These are phyloP conservation scores for Cancer borealis DNA, from an alignment of 2,888 invertebrate species.

Conservation along the genomic window DNA sequence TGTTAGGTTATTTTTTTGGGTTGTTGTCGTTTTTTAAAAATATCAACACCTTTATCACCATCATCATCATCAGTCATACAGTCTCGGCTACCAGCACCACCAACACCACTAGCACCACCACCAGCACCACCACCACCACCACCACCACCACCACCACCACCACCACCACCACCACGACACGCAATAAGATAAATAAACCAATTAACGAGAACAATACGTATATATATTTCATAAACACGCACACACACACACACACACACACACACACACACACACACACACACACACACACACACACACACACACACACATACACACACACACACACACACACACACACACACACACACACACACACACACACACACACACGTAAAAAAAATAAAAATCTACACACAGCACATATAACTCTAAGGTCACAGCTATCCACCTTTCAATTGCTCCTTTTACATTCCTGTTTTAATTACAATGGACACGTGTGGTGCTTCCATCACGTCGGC, in stretches of 20 bases:
- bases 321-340: too few relatives aligned
- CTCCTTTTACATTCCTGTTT: background rate
- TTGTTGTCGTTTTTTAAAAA: background rate
- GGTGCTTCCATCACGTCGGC: background rate
- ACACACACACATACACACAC: background rate
- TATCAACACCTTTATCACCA: background rate
- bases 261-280: slow-evolving; percentile 27
- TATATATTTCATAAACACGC: background rate
- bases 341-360: too few relatives aligned
- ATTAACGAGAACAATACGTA: background rate
- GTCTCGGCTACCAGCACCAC: background rate
- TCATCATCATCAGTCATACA: too few relatives aligned
- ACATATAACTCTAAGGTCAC: background rate
- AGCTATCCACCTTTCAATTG: background rate
- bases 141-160: too few relatives aligned
- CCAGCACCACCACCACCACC: too few relatives aligned
- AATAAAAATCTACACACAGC: slow-evolving; percentile 10
- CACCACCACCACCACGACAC: too few relatives aligned
- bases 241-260: slow-evolving; percentile 21
- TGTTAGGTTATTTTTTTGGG: background rate
- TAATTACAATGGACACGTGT: background rate
- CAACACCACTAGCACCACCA: too few relatives aligned
- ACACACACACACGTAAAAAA: too few relatives aligned
- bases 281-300: slow-evolving; percentile 7
- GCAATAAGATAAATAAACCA: background rate